Conservation (phyloP, 2,888 invertebrate species). For the Scaptomyza tumidula region DNA sequence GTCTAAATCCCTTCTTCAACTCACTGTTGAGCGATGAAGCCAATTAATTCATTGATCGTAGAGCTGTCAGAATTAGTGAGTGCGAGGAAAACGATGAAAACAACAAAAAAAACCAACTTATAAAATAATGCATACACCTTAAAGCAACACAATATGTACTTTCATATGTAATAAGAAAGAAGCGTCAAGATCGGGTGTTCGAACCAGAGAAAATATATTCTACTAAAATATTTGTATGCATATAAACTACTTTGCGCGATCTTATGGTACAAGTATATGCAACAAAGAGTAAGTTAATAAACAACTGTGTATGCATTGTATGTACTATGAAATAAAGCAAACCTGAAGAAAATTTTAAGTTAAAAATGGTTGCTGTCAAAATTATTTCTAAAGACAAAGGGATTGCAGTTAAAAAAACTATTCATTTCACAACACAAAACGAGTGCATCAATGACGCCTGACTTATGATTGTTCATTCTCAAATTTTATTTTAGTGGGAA, state of each 20-base stretch:
- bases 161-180: slow-evolving; percentile 37
- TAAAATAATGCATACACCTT: slow-evolving; percentile 16
- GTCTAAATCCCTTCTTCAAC: slow-evolving; percentile 82
- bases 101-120: slow-evolving; percentile 16
- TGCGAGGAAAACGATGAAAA: slow-evolving; percentile 16
- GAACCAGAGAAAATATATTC: slow-evolving; percentile 40
- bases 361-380: slow-evolving; percentile 38
- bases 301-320: slow-evolving; percentile 45
- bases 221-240: slow-evolving; percentile 28
- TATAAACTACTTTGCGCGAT: slow-evolving; percentile 26
- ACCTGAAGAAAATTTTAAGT: slow-evolving; percentile 42
- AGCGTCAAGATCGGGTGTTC: slow-evolving; percentile 21
- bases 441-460: neutral
- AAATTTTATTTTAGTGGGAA: slow-evolving; percentile 10
- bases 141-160: slow-evolving; percentile 25
- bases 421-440: slow-evolving; percentile 9
- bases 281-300: slow-evolving; percentile 41
- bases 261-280: slow-evolving; percentile 28
- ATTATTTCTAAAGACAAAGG: slow-evolving; percentile 7
- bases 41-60: slow-evolving; percentile 57
- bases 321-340: slow-evolving; percentile 67
- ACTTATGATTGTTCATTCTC: neutral
- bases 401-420: slow-evolving; percentile 4
- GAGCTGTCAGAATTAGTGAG: slow-evolving; percentile 24
- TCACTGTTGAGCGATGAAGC: slow-evolving; percentile 79